phyloP scores from a whole-genome alignment of 2,888 invertebrate species.

The Heliconius cydno region DNA sequence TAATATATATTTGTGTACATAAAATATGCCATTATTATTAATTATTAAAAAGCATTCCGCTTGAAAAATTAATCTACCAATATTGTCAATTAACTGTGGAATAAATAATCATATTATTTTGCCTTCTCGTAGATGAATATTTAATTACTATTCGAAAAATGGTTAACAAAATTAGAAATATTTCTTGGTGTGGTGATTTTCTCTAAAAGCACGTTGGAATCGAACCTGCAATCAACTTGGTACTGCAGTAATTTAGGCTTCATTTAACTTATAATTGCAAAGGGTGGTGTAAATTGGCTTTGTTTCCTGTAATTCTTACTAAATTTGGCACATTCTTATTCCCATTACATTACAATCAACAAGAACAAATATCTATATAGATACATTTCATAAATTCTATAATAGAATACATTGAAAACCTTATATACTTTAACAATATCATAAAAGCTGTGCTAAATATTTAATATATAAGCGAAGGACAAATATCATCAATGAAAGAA shows the following conservation, averaged over 20 bases:
- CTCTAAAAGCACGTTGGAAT: neutral
- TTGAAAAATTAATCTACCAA: constrained; percentile 15
- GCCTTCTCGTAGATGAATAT: neutral
- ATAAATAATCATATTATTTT: constrained; percentile 3
- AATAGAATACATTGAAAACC: constrained; percentile 46
- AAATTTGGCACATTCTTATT: constrained; percentile 68
- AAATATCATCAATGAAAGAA: constrained; percentile 66
- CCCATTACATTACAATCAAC: constrained; percentile 59
- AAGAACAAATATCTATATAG: constrained; percentile 52
- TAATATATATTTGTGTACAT: constrained; percentile 20
- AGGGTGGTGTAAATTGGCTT: constrained; percentile 66
- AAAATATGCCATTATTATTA: constrained; percentile 3
- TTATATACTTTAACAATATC: constrained; percentile 56
- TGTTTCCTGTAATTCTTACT: constrained; percentile 67
- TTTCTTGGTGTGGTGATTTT: neutral
- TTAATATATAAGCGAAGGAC: constrained; percentile 57
- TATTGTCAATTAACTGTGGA: constrained; percentile 10
- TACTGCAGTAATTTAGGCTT: neutral
- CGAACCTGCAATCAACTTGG: neutral
- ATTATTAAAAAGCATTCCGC: neutral
- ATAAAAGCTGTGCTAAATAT: constrained; percentile 66
- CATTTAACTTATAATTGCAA: constrained; percentile 43
- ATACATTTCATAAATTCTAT: constrained; percentile 57
- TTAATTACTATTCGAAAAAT: neutral
- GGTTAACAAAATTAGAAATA: constrained; percentile 10